phyloP scores from a whole-genome alignment of 2,888 invertebrate genomes.

The Phalera bucephala region DNA sequence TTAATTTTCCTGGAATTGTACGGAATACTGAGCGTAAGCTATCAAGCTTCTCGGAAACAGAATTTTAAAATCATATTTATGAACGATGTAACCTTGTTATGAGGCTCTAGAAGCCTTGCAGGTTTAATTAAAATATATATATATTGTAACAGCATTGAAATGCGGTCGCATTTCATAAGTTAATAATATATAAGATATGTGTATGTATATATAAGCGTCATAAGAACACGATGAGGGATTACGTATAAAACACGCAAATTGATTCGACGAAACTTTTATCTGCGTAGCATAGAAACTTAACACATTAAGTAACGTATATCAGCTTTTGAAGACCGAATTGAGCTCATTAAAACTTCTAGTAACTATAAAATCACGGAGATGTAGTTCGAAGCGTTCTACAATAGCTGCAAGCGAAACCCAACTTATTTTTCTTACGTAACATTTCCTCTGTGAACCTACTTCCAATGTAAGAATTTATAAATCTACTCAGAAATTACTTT shows the following conservation, averaged over 20 bases:
- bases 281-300: constrained; percentile 8
- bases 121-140: too few species aligned
- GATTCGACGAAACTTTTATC: constrained; percentile 1
- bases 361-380: constrained; percentile 52
- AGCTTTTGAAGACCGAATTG: constrained; percentile 45
- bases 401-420: constrained; percentile 38
- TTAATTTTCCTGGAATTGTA: constrained; percentile 34
- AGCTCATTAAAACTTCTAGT: constrained; percentile 61
- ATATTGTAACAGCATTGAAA: too few species aligned
- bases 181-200: too few species aligned
- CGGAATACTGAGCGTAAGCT: constrained; percentile 11
- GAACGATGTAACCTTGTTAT: constrained; percentile 39
- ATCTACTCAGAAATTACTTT: constrained; percentile 8
- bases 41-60: constrained; percentile 29
- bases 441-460: not conserved
- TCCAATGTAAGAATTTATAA: not conserved
- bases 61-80: constrained; percentile 42
- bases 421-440: constrained; percentile 15
- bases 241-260: too few species aligned
- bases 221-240: too few species aligned
- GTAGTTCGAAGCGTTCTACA: constrained; percentile 45
- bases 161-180: too few species aligned
- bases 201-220: too few species aligned
- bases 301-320: constrained; percentile 34
- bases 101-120: constrained; percentile 6